Evolutionary conservation across 2,797 vertebrate genomes (phyloP), one percentile per base, ranked within the genome.

Genomic region (Scleropages formosus): DNA sequence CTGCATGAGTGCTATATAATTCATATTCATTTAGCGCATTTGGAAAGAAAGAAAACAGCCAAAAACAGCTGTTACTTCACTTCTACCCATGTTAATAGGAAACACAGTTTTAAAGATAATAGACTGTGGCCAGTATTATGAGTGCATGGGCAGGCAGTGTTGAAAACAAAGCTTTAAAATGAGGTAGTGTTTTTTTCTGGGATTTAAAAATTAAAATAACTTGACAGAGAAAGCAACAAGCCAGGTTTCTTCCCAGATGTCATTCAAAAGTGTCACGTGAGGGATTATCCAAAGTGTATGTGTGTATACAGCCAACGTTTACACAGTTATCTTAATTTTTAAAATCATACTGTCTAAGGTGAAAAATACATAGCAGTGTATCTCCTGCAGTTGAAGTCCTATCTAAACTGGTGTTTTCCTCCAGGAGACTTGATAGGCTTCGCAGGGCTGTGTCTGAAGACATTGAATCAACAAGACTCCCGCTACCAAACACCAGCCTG

Each of bases 351-450:
- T n/a, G n/a, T n/a, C n/a, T n/a, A n/a, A n/a, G n/a, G n/a, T n/a
- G n/a, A n/a, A n/a, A n/a, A n/a, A n/a, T n/a, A n/a, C n/a, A n/a
- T n/a, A n/a, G 56, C 49, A 16, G 24, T 27, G 18, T 7, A 70
- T 16, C 16, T 70, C 0, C 8, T 20, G 20, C 51, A 49, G 69
- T 22, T 56, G 12, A 12, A 44, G 8, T 7, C 15, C 10, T 11
- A 18, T 56, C 2, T 1, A 10, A 18, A 70, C 53, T 18, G 49
- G 47, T 22, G 18, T 82, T 70, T 49, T 75, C 72, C 80, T 1
- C 0, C 80, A 91, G 90, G 85, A 87, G 85, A 78, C 86, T 95
- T 87, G 95, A 96, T 39, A 71, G 93, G 60, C 93, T 93, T 0
- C 81, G 92, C 7, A 85, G 92, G 22, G 90, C 91, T 81, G 91